Conservation (phyloP, 2,888 invertebrate species). For the Epirrhoe tristata region DNA sequence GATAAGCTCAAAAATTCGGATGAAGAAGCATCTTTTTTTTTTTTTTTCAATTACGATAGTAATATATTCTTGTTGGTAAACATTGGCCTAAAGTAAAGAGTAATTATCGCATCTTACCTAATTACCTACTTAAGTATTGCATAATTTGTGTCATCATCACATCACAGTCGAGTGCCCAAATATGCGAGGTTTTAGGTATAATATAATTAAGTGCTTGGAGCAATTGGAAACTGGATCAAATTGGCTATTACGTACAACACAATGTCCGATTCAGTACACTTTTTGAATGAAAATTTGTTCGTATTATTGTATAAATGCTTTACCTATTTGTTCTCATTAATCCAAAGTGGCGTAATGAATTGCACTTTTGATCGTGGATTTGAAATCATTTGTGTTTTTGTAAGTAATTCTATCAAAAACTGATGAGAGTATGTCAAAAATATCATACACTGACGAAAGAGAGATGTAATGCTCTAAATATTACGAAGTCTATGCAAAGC, state of each 20-base stretch:
- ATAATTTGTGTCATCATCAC: conserved; percentile 37
- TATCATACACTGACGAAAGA: no score
- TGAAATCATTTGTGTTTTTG: not conserved
- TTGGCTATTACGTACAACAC: conserved; percentile 25
- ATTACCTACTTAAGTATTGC: conserved; percentile 42
- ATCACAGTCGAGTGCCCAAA: conserved; percentile 30
- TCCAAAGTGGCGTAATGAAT: not conserved
- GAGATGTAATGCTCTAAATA: no score
- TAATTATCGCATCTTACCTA: conserved; percentile 40
- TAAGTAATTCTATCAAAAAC: not conserved
- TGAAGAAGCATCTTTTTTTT: not conserved
- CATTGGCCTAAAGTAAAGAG: conserved; percentile 8
- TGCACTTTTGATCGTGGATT: not conserved
- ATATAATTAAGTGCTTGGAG: conserved; percentile 26
- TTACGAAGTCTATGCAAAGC: no score
- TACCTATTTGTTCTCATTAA: not conserved
- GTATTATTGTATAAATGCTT: not conserved
- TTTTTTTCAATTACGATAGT: not conserved
- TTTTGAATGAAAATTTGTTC: conserved; percentile 4
- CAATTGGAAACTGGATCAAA: conserved; percentile 31
- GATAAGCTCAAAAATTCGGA: not conserved
- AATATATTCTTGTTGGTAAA: not conserved
- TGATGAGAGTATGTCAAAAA: no score
- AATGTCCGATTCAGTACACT: conserved; percentile 16
- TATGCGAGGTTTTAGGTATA: conserved; percentile 23